Evolutionary conservation across 2,113 vertebrate genomes (phyloP).

Genomic region (Toxotes jaculatrix): DNA sequence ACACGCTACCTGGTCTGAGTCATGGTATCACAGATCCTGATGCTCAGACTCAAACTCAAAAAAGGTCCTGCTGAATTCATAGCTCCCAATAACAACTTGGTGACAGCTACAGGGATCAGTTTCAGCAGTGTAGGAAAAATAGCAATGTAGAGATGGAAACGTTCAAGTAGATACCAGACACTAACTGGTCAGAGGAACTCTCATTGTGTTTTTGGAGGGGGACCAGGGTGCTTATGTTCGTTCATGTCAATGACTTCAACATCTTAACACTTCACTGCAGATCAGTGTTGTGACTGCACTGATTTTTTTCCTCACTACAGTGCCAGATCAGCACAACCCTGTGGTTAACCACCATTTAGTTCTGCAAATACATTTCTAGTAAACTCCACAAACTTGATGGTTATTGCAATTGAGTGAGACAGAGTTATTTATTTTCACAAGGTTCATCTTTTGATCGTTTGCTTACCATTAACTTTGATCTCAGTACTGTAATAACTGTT

Average conservation of each 20-base stretch:
- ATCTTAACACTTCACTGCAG: background rate
- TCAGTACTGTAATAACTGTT: background rate
- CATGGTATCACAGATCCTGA: background rate
- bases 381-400: background rate
- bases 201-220: background rate
- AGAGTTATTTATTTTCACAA: background rate
- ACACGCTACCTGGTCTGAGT: background rate
- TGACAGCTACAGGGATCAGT: background rate
- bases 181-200: background rate
- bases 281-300: background rate
- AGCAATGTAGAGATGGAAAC: background rate
- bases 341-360: constrained; percentile 11
- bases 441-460: background rate
- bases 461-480: background rate
- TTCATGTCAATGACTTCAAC: background rate
- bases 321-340: background rate
- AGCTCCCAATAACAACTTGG: background rate
- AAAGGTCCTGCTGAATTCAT: background rate
- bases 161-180: background rate
- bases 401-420: background rate
- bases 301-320: background rate
- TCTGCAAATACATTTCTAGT: background rate
- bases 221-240: background rate
- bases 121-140: background rate
- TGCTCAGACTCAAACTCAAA: background rate